Evolutionary conservation across 1,140 invertebrate species (phyloP).

Genomic region (Drosophila ambigua): DNA sequence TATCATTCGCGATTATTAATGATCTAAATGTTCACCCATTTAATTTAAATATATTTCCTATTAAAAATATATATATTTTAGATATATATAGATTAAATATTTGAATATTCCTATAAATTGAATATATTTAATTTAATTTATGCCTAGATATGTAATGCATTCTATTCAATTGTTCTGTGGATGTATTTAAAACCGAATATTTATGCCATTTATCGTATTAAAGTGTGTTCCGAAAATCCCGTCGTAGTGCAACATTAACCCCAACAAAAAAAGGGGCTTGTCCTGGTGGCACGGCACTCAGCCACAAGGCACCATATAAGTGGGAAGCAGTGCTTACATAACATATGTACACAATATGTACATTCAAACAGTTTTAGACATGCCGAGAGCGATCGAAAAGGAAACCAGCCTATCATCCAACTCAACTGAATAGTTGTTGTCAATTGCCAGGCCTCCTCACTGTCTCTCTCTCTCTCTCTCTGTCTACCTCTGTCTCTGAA

Average conservation of each 20-base stretch:
- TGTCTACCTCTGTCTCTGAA: too few relatives aligned
- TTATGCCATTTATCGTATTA: too few relatives aligned
- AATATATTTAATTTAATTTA: neutral
- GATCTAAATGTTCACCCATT: too few relatives aligned
- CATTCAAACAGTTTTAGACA: slow-evolving; percentile 24
- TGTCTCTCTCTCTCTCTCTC: slow-evolving; percentile 38
- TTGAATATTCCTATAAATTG: too few relatives aligned
- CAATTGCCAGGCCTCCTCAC: slow-evolving; percentile 69
- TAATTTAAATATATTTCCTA: too few relatives aligned
- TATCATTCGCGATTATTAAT: too few relatives aligned
- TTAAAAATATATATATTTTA: too few relatives aligned
- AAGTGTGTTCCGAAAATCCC: too few relatives aligned
- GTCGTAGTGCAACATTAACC: neutral
- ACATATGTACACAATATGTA: slow-evolving; percentile 12
- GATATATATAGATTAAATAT: too few relatives aligned
- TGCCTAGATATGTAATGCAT: too few relatives aligned
- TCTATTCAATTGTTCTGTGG: neutral
- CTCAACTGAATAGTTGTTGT: slow-evolving; percentile 48
- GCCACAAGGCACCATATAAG: slow-evolving; percentile 46
- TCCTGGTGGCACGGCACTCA: slow-evolving; percentile 1
- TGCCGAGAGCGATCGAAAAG: slow-evolving; percentile 52
- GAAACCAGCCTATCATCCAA: slow-evolving; percentile 49
- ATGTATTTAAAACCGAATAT: too few relatives aligned
- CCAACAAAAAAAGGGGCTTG: slow-evolving; percentile 28
- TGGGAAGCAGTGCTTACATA: slow-evolving; percentile 12